Percentiles rank a stretch among this genome's conserved stretches.
These are phyloP conservation scores for Physeter macrocephalus DNA, from an alignment of 2,113 vertebrate genomes.

Conservation along the genomic window DNA sequence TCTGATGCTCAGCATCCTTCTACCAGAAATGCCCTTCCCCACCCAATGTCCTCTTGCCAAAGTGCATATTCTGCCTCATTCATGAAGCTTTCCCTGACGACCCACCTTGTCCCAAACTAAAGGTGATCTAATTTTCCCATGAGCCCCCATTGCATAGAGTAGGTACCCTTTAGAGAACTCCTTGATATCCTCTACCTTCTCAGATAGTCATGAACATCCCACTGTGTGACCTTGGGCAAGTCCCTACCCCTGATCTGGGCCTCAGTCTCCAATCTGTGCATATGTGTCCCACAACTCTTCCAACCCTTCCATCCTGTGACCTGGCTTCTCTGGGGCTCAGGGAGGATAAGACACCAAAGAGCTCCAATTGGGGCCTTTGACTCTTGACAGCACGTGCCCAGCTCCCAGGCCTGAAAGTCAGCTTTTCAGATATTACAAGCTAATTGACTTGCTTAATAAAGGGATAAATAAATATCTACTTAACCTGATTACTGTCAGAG, in stretches of 20 bases:
- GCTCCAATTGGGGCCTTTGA: neutral
- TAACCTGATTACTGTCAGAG: slow-evolving; percentile 81
- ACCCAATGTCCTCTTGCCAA: neutral
- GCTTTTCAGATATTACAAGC: slow-evolving; percentile 76
- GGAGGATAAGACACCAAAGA: neutral
- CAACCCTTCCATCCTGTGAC: neutral
- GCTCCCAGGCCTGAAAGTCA: slow-evolving; percentile 74
- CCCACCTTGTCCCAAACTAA: neutral
- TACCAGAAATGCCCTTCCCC: neutral
- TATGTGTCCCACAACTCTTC: neutral
- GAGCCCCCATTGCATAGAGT: neutral
- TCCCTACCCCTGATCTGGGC: neutral
- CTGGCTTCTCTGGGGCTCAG: neutral
- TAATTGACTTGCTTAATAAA: slow-evolving; percentile 83
- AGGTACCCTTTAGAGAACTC: neutral
- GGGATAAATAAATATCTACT: slow-evolving; percentile 84
- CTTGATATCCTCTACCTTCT: neutral
- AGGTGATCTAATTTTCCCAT: neutral
- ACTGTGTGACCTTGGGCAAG: neutral
- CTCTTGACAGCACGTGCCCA: slow-evolving; percentile 22
- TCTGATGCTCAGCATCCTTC: neutral
- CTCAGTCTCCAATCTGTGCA: neutral
- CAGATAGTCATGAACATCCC: neutral
- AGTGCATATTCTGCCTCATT: neutral
- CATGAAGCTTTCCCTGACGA: neutral